Evolutionary conservation across 2,797 vertebrate species (phyloP).

Genomic region (Rallus crepitans): DNA sequence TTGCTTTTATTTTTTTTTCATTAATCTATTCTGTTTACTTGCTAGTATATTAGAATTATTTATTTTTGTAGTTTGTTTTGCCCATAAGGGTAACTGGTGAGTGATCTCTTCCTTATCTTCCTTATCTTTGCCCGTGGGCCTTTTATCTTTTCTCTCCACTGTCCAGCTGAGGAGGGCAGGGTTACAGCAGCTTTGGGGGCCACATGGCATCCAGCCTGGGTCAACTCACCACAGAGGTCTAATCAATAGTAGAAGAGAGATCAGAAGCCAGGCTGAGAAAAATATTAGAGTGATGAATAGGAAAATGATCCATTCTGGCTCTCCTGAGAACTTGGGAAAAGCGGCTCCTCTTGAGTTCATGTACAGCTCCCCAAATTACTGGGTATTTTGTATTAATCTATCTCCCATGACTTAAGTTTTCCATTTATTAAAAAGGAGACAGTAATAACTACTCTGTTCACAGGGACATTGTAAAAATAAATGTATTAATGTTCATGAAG

Average conservation of each 20-base stretch:
- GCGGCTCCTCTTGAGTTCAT: neutral
- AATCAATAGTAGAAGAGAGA: neutral
- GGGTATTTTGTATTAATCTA: slow-evolving; percentile 29
- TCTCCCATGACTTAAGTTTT: neutral
- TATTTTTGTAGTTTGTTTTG: no score
- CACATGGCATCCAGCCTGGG: no score
- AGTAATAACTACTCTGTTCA: slow-evolving; percentile 1
- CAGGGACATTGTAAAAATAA: slow-evolving; percentile 29
- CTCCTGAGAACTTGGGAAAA: neutral
- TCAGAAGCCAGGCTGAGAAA: neutral
- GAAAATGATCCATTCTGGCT: neutral
- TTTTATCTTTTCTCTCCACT: no score
- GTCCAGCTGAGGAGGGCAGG: no score
- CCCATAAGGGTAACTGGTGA: no score
- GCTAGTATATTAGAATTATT: no score
- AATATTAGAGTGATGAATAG: neutral
- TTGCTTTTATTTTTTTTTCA: no score
- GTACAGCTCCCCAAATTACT: neutral
- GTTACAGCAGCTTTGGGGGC: no score
- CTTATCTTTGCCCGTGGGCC: no score
- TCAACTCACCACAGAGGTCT: neutral
- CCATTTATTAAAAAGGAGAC: neutral
- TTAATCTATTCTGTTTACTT: no score
- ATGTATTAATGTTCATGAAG: slow-evolving; percentile 6
- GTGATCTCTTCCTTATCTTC: no score